A percentile compares a stretch with the other conserved stretches of the same genome.
Evolutionary conservation across 2,113 vertebrate genomes (phyloP).

Genomic region (Lagopus muta): DNA sequence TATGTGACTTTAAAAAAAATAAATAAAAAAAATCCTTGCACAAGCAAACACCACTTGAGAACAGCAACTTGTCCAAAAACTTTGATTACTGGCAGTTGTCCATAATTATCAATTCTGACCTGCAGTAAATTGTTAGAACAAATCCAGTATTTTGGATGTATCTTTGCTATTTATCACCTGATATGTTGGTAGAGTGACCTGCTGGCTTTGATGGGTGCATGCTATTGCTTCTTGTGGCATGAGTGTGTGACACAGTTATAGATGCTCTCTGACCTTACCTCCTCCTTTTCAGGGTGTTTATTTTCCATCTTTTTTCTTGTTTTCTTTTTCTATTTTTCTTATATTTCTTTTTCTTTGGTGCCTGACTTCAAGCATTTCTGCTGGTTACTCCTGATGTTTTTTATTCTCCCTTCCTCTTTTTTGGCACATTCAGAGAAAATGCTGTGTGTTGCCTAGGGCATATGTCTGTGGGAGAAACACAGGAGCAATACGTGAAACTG

Average conservation of each 20-base stretch:
- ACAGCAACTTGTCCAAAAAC: accelerated
- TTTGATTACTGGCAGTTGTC: not conserved
- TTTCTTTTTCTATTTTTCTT: not conserved
- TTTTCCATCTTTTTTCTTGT: not conserved
- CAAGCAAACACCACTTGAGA: not conserved
- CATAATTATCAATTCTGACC: not conserved
- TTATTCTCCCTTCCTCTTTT: not conserved
- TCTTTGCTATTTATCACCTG: not conserved
- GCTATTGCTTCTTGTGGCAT: not conserved
- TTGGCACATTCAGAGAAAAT: not conserved
- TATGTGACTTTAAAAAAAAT: not conserved
- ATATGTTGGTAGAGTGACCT: not conserved
- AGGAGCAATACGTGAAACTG: slow-evolving; percentile 19
- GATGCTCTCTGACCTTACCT: not conserved
- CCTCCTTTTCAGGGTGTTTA: not conserved
- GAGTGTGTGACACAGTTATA: not conserved
- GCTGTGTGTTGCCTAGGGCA: not conserved
- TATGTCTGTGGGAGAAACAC: not conserved
- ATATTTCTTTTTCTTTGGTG: not conserved
- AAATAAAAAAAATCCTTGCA: not conserved
- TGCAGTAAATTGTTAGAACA: not conserved
- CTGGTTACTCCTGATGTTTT: not conserved
- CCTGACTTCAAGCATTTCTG: not conserved
- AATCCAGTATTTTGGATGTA: not conserved
- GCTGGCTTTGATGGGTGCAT: not conserved